Base-by-base conservation (phyloP, 2,888 invertebrate species). In the Suillia variegata region DNA sequence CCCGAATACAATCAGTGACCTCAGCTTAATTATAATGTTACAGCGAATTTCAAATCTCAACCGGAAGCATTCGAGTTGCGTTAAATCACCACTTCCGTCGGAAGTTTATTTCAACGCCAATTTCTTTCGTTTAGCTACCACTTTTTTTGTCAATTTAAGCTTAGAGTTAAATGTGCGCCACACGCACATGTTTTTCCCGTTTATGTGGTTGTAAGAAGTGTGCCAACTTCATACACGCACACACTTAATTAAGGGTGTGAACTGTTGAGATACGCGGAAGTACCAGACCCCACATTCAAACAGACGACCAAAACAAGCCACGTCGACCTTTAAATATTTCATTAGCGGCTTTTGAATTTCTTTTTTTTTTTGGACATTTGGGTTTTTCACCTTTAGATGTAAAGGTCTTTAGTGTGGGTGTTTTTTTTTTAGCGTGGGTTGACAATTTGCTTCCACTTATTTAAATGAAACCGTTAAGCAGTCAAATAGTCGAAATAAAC, bases 161-260 rank as follows among this genome's bases (percentile, higher is more conserved):
- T 20, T 12, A 17, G 18, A 18, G 18, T 45, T 20, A 18, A 18
- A 45, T 20, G 45, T 20, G 13, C 4, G 8, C 18, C 3, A 45
- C 45, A 45, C 17, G 20, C 45, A 45, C 45, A 17, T 45, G 38
- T 13, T 38, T n/a, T 38, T n/a, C 31, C 31, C 31, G 31, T 31
- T 6, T 31, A 31, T 31, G 31, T 13, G 38, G 6, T 38, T n/a
- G 38, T 20, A 8, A 38, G 26, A 26, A 10, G 26, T n/a, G n/a
- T n/a, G n/a, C n/a, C n/a, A n/a, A n/a, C n/a, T 31, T 6, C 74
- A 74, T 70, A 72, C 74, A 65, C 67, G 63, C 62, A 68, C 59
- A 63, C 62, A 61, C 59, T 71, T 75, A 77, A 76, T 78, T 76
- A 76, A 76, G 77, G 77, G 78, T 77, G 77, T 76, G 78, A 76